Percentiles rank a stretch among this genome's conserved stretches.
These are phyloP conservation scores for Holothuria glaberrima DNA, from an alignment of 35 echinoderm and acorn worm species.

Conservation along the genomic window DNA sequence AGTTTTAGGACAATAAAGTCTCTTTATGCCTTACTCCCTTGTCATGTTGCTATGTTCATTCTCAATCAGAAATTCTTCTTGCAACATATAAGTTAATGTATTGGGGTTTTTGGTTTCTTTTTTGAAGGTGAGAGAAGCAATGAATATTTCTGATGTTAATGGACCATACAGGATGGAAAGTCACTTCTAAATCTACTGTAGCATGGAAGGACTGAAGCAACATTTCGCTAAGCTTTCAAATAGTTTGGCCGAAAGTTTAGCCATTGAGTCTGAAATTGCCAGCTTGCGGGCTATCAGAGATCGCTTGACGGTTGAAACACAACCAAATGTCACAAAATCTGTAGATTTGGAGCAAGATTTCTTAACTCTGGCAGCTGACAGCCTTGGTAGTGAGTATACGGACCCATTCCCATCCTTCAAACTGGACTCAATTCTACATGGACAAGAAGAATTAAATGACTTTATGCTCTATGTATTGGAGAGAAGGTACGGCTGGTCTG, in stretches of 20 bases:
- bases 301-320: neutral
- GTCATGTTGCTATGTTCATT: too few relatives aligned
- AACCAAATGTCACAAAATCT: neutral
- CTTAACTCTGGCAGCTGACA: conserved; percentile 61
- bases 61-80: too few relatives aligned
- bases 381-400: conserved; percentile 67
- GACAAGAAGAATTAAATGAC: conserved; percentile 73
- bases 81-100: too few relatives aligned
- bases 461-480: conserved; percentile 91
- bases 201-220: conserved; percentile 40
- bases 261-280: neutral
- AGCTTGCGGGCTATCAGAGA: conserved; percentile 34
- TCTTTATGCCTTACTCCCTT: too few relatives aligned
- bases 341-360: conserved; percentile 87
- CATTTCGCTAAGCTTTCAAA: neutral
- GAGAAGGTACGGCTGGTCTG: conserved; percentile 95
- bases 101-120: too few relatives aligned
- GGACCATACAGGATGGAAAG: too few relatives aligned
- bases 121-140: too few relatives aligned
- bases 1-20: too few relatives aligned
- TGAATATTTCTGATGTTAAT: too few relatives aligned
- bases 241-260: neutral
- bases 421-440: conserved; percentile 58
- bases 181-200: neutral
- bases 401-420: conserved; percentile 78